Percentiles rank a stretch among this genome's conserved stretches.
These are phyloP conservation scores for Ceratina japonica DNA, from an alignment of 1,140 invertebrate genomes.

Conservation along the genomic window DNA sequence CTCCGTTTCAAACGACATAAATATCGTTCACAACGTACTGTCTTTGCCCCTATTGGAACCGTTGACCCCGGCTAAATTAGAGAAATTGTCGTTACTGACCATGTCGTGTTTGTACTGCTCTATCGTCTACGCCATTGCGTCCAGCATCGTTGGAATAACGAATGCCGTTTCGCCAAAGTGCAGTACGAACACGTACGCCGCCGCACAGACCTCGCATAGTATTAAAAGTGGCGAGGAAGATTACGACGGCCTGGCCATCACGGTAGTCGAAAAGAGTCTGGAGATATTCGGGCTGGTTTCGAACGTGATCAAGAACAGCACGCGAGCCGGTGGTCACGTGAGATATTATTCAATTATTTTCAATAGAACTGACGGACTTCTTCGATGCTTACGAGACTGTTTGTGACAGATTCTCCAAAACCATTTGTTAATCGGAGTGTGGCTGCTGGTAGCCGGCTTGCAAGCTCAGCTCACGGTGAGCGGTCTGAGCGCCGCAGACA, in stretches of 20 bases:
- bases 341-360: slow-evolving; percentile 67
- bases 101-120: slow-evolving; percentile 90
- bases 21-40: slow-evolving; percentile 89
- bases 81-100: slow-evolving; percentile 87
- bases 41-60: slow-evolving; percentile 93
- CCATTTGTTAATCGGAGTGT: slow-evolving; percentile 91
- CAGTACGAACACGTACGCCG: slow-evolving; percentile 72
- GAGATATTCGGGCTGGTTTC: slow-evolving; percentile 92
- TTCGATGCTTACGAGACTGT: background rate
- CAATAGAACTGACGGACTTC: background rate
- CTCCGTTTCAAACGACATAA: slow-evolving; percentile 89
- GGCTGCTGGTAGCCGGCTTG: slow-evolving; percentile 92
- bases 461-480: slow-evolving; percentile 84
- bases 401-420: slow-evolving; percentile 89
- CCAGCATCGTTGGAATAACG: slow-evolving; percentile 84
- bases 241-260: slow-evolving; percentile 84
- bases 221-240: slow-evolving; percentile 84
- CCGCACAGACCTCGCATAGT: slow-evolving; percentile 74
- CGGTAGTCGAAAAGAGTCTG: slow-evolving; percentile 86
- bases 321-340: slow-evolving; percentile 92
- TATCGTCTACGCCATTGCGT: slow-evolving; percentile 85
- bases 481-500: slow-evolving; percentile 79
- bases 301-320: slow-evolving; percentile 89
- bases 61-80: slow-evolving; percentile 88
- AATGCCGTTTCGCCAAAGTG: slow-evolving; percentile 83